Conservation (phyloP, 2,888 invertebrate genomes). For the Cryptocephalus moraei region DNA sequence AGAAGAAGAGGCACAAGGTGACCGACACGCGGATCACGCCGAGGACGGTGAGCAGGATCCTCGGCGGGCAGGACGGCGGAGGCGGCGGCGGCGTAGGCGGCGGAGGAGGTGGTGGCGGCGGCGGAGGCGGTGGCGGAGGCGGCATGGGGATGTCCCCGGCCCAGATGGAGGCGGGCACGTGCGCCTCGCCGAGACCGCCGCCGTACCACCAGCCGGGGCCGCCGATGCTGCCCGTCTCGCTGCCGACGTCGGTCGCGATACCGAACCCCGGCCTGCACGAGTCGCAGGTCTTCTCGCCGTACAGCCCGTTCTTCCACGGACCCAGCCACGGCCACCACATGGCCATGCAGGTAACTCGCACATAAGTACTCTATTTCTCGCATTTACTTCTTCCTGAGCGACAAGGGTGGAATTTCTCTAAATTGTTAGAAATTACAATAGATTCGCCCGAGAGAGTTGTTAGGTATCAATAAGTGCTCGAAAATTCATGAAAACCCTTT, state of each 20-base stretch:
- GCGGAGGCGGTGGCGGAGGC: constrained; percentile 30
- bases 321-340: constrained; percentile 40
- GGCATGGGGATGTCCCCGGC: constrained; percentile 50
- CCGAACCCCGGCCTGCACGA: constrained; percentile 93
- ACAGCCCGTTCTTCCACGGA: constrained; percentile 77
- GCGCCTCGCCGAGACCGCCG: constrained; percentile 47
- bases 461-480: too few relatives aligned
- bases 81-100: too few relatives aligned
- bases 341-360: constrained; percentile 36
- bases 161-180: constrained; percentile 48
- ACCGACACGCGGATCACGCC: constrained; percentile 90
- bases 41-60: constrained; percentile 75
- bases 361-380: too few relatives aligned
- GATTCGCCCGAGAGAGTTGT: too few relatives aligned
- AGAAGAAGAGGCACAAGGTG: constrained; percentile 95
- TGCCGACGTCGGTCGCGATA: constrained; percentile 93
- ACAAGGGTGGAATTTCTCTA: too few relatives aligned
- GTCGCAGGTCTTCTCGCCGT: constrained; percentile 87
- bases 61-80: constrained; percentile 58
- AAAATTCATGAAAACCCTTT: too few relatives aligned
- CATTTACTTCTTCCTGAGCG: too few relatives aligned
- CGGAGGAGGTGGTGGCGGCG: constrained; percentile 38
- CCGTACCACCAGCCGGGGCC: constrained; percentile 61
- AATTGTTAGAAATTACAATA: too few relatives aligned
- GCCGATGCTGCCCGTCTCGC: constrained; percentile 76